Evolutionary conservation across 2,888 invertebrate species (phyloP), one percentile per base, ranked within the genome.

Genomic region (Drosophila borborema): DNA sequence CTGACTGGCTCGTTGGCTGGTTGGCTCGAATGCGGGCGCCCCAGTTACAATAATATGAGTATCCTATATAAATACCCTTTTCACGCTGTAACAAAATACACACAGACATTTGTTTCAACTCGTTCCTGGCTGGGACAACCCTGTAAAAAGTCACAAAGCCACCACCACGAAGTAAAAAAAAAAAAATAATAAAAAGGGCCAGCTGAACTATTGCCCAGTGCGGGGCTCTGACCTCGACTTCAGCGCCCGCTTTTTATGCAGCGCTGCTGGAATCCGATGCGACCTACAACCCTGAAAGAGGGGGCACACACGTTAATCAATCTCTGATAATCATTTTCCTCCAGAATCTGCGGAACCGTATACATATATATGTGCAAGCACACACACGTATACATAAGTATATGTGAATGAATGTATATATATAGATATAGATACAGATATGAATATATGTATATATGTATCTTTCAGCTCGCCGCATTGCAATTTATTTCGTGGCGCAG

Each of bases 311-410:
- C 72, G 64, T 89, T 81, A 84, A 85, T 85, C 84, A 86, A 89
- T 85, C 89, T 79, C 79, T 79, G 87, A 81, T 76, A 86, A 86
- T 83, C 65, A 83, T 86, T 85, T 89, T 64, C 59, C 61, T 53
- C 55, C 58, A 58, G 70, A 70, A 58, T 61, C 23, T 56, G 63
- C 46, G 56, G 66, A 74, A 66, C 59, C 66, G 10, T 58, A 48
- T 36, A 68, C 55, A 62, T 53, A 72, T 67, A 46, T 49, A 14
- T 18, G 20, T 8, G 53, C 31, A 46, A 12, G n/a, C 41, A 28
- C 3, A 12, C 14, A n/a, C 14, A 14, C 28, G 6, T 28, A 6
- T 28, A 28, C 6, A 28, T 10, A n/a, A 8, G 10, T 16, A 34
- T 34, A 36, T 38, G 9, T 34, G 34, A 34, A 34, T 34, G 34